phyloP scores from a whole-genome alignment of 2,888 invertebrate genomes.

The Stenoptilia bipunctidactyla region DNA sequence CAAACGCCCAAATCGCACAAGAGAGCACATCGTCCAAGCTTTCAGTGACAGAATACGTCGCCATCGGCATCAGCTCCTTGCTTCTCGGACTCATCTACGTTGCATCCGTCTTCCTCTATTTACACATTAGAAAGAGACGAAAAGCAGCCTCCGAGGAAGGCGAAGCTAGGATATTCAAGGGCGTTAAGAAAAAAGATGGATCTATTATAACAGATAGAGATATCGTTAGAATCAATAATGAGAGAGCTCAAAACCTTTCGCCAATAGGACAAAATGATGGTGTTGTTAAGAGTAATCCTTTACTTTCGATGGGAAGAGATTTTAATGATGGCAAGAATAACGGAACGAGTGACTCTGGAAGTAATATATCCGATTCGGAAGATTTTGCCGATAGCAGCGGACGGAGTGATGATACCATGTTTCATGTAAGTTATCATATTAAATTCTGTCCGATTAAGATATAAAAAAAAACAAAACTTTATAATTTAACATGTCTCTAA shows the following conservation, averaged over 20 bases:
- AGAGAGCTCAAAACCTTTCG: slow-evolving; percentile 42
- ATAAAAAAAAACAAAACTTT: too few relatives aligned
- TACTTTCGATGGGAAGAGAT: slow-evolving; percentile 73
- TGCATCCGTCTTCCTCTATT: slow-evolving; percentile 85
- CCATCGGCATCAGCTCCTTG: slow-evolving; percentile 86
- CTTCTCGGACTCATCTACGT: slow-evolving; percentile 90
- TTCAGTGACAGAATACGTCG: slow-evolving; percentile 82
- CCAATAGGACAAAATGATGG: slow-evolving; percentile 75
- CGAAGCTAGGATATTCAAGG: slow-evolving; percentile 43
- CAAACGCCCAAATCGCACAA: slow-evolving; percentile 73
- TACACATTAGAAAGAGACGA: slow-evolving; percentile 80
- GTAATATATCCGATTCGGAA: slow-evolving; percentile 77
- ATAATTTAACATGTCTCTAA: too few relatives aligned
- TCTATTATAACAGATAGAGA: slow-evolving; percentile 52
- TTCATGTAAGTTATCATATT: slow-evolving; percentile 35
- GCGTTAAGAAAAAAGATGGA: slow-evolving; percentile 51
- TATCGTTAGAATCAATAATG: slow-evolving; percentile 56
- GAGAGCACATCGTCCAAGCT: slow-evolving; percentile 72
- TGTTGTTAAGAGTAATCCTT: slow-evolving; percentile 83
- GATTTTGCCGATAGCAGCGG: slow-evolving; percentile 55
- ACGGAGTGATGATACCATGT: slow-evolving; percentile 40
- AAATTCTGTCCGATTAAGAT: too few relatives aligned
- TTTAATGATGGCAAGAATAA: slow-evolving; percentile 61
- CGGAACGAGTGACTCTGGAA: slow-evolving; percentile 65
- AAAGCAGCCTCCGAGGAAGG: slow-evolving; percentile 57